Conservation (phyloP, 2,113 vertebrate species). For the Archocentrus centrarchus region DNA sequence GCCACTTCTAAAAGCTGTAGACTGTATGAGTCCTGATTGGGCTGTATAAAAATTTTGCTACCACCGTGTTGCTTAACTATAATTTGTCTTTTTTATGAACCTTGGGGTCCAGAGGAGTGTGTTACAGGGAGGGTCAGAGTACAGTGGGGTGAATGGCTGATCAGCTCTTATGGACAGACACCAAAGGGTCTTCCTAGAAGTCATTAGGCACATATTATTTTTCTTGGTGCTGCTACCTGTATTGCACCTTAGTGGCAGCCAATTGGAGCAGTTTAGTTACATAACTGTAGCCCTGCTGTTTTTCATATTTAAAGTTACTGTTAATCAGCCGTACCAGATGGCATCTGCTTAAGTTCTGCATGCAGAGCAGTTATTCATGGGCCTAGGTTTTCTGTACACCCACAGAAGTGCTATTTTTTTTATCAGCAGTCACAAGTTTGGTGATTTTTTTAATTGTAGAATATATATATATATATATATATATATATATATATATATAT, state of each 20-base stretch:
- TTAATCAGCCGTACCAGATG: background rate
- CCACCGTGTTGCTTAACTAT: background rate
- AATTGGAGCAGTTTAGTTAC: background rate
- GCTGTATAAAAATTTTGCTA: background rate
- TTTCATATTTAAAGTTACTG: background rate
- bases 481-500: too few species aligned
- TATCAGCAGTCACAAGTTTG: background rate
- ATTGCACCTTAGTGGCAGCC: background rate
- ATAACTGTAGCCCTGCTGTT: background rate
- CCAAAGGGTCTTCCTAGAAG: too few species aligned
- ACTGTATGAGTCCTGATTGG: background rate
- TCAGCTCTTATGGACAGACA: too few species aligned
- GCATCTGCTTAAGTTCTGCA: background rate
- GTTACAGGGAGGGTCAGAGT: background rate
- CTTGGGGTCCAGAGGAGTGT: background rate
- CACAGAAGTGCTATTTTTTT: background rate
- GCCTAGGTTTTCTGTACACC: background rate
- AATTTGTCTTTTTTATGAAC: background rate
- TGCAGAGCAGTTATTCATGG: background rate
- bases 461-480: too few species aligned
- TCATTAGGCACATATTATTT: background rate
- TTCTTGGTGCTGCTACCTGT: background rate
- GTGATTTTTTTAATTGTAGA: background rate
- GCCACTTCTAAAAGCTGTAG: background rate
- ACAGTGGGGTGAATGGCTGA: background rate